Base-by-base conservation (phyloP, 2,113 vertebrate species). In the Corythoichthys haematopterus region DNA sequence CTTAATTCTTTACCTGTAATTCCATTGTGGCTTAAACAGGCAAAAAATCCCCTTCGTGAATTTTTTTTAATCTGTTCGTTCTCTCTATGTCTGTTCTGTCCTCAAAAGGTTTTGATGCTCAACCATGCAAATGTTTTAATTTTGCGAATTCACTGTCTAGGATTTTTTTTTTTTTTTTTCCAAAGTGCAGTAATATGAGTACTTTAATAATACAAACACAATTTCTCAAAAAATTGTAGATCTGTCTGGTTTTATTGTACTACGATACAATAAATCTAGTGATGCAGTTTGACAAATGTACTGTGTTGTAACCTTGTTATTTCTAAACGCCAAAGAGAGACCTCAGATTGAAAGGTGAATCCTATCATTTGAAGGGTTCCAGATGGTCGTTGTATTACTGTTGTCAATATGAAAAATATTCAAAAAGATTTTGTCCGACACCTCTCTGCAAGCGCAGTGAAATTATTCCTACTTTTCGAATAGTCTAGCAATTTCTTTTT, bases 401-500 rank as follows among this genome's bases (percentile, higher is more conserved):
- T 43, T 53, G 37, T 64, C 33, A 7, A 37, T 40, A 28, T 10
- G 15, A 50, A 57, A 57, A 71, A 28, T 13, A 28, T 62, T 50
- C 16, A 62, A 74, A 6, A 45, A 20, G 35, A 65, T 14, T 71
- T 65, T 68, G 67, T 74, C 53, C 74, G 74, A 28, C 40, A 72
- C 66, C 65, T 46, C 62, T 64, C 36, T 53, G 13, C 16, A 64
- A 70, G 51, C 60, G 60, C 64, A 10, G 74, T 76, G 80, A 74
- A 81, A 74, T 79, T 64, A 47, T 61, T 62, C 52, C 65, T 12
- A 50, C 75, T 67, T 47, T 46, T n/a, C 12, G n/a, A 62, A n/a
- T 2, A 62, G 60, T 43, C 6, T 6, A 2, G n/a, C 35, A 9
- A 12, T 14, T 14, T 45, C 60, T 66, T 74, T 71, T 43, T 43